phyloP scores from a whole-genome alignment of 2,797 vertebrate species.

The Gambelia wislizenii region DNA sequence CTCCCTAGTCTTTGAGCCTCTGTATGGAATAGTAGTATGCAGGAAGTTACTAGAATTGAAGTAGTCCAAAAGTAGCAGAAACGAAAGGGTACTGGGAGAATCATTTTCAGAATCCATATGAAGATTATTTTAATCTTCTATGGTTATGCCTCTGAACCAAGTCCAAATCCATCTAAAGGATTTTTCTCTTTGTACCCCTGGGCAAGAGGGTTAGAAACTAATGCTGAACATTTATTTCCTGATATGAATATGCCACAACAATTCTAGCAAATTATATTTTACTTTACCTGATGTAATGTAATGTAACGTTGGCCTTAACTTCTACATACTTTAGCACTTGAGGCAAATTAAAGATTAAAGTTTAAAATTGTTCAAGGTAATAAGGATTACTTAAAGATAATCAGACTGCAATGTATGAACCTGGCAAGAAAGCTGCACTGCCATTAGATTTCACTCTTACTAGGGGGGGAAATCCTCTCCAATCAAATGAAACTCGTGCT shows the following conservation, averaged over 20 bases:
- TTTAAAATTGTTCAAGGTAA: constrained; percentile 32
- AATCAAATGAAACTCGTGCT: constrained; percentile 16
- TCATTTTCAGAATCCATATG: not conserved
- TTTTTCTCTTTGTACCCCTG: not conserved
- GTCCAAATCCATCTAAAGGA: not conserved
- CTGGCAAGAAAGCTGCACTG: not conserved
- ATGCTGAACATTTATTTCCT: not conserved
- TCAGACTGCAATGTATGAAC: not conserved
- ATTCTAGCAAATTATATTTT: not conserved
- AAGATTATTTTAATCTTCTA: constrained; percentile 15
- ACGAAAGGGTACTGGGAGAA: not conserved
- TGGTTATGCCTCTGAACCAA: not conserved
- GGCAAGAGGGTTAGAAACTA: constrained; percentile 9
- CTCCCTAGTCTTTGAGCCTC: too few relatives aligned
- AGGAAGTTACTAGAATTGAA: not conserved
- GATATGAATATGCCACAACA: not conserved
- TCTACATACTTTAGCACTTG: constrained; percentile 37
- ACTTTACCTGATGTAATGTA: constrained; percentile 19
- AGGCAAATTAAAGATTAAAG: constrained; percentile 38
- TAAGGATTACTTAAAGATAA: constrained; percentile 35
- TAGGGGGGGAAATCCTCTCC: not conserved
- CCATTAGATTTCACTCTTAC: constrained; percentile 4
- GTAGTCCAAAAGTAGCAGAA: not conserved
- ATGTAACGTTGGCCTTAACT: not conserved
- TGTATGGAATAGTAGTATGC: not conserved